Percentiles rank a stretch among this genome's conserved stretches.
Conservation (phyloP, 2,888 invertebrate genomes). For the Drosophila paramelanica region DNA sequence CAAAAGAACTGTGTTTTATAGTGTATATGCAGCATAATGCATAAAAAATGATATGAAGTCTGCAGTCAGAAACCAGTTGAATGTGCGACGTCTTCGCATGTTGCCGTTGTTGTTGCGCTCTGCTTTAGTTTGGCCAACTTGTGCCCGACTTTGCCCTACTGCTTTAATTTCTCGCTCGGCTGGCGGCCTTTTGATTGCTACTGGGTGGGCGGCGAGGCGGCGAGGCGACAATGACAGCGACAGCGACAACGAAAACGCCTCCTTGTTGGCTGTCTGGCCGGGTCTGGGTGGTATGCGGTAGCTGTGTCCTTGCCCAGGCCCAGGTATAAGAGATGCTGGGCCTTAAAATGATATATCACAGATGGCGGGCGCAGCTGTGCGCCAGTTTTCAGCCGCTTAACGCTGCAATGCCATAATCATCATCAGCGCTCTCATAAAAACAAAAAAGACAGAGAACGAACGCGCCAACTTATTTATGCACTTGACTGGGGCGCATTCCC, state of each 20-base stretch:
- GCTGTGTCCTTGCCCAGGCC: constrained; percentile 23
- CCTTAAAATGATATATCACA: constrained; percentile 45
- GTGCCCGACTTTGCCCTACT: constrained; percentile 27
- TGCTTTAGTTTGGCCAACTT: constrained; percentile 4
- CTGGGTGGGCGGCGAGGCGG: constrained; percentile 46
- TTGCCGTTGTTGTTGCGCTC: constrained; percentile 1
- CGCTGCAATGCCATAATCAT: constrained; percentile 55
- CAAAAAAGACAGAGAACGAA: not conserved
- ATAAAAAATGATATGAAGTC: constrained; percentile 19
- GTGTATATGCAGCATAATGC: constrained; percentile 24
- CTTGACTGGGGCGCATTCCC: constrained; percentile 55
- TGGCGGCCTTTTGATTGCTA: constrained; percentile 49
- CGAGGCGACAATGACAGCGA: constrained; percentile 3
- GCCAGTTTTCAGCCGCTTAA: constrained; percentile 65
- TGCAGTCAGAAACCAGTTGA: constrained; percentile 52
- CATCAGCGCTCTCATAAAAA: constrained; percentile 34
- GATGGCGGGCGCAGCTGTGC: constrained; percentile 53
- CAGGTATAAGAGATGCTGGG: constrained; percentile 17
- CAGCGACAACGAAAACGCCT: constrained; percentile 1
- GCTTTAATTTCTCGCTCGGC: constrained; percentile 53
- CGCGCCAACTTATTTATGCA: constrained; percentile 68
- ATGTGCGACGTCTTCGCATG: constrained; percentile 20
- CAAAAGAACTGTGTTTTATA: not conserved
- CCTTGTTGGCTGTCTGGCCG: not conserved
- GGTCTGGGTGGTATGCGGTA: not conserved